These are phyloP conservation scores for Potamarius usumacintae DNA, from an alignment of 2,113 vertebrate genomes.

Conservation along the genomic window DNA sequence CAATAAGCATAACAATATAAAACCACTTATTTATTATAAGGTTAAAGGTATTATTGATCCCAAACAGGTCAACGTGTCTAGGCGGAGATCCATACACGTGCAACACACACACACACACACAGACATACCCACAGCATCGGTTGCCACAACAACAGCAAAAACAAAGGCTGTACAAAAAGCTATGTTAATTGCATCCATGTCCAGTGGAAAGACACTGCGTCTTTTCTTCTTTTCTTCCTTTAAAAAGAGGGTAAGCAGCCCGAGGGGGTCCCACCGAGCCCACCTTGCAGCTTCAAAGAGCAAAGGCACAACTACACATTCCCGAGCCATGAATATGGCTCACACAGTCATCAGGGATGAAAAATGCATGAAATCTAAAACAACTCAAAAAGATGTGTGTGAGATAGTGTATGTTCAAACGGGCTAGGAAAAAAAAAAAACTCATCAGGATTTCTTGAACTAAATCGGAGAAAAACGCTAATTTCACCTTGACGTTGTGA, in stretches of 20 bases:
- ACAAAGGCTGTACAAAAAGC: conserved; percentile 70
- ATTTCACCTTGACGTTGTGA: neutral
- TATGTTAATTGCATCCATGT: conserved; percentile 76
- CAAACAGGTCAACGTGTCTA: conserved; percentile 30
- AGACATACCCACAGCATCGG: conserved; percentile 52
- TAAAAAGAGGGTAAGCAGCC: conserved; percentile 69
- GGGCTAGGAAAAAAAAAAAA: neutral
- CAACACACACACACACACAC: neutral
- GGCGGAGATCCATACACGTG: neutral
- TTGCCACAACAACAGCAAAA: conserved; percentile 67
- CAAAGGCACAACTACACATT: conserved; percentile 36
- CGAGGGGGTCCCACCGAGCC: conserved; percentile 67
- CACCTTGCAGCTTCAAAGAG: conserved; percentile 72
- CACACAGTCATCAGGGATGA: neutral
- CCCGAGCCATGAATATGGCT: neutral
- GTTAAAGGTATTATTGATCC: neutral
- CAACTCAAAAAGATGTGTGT: neutral
- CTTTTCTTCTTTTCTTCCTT: conserved; percentile 52
- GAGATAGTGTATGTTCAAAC: neutral
- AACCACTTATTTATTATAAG: neutral
- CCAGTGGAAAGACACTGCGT: conserved; percentile 71
- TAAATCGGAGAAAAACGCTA: neutral
- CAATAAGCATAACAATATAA: neutral
- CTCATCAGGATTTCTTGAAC: neutral
- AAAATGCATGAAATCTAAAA: neutral